Evolutionary conservation across 1,140 invertebrate species (phyloP), one percentile per base, ranked within the genome.

Genomic region (Xylocopa sonorina): DNA sequence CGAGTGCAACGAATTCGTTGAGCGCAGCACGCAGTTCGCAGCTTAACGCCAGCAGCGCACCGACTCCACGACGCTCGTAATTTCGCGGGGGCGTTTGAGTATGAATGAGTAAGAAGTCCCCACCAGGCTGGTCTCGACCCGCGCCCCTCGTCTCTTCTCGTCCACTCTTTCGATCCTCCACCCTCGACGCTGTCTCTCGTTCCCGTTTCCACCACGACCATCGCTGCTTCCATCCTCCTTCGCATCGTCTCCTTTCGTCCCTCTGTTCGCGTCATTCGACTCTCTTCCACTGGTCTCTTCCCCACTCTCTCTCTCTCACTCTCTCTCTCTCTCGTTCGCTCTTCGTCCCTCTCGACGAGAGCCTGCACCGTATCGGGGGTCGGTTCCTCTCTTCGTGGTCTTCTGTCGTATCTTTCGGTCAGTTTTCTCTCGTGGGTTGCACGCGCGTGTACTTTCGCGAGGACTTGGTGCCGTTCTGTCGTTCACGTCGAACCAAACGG

Each of bases 31-130:
- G 66, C 64, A 75, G 58, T 78, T 79, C 21, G 57, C n/a, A 82
- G 68, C 58, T 46, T 72, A 48, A 34, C 48, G 62, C 38, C 74
- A 87, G 29, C 58, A 53, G n/a, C 46, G 38, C n/a, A 58, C 55
- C 55, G 43, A 83, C 84, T 58, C 21, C 80, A 80, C 50, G 82
- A 75, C 80, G 57, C 41, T 74, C 58, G 78, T 63, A 84, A 84
- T 87, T 85, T 71, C 84, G 91, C 84, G 88, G 87, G 84, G 90
- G 91, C 90, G 90, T 89, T 78, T 73, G 83, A 86, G 76, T 85
- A 92, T 92, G 91, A 92, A 92, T 91, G 90, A 91, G 88, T 73
- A 82, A 88, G 81, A 80, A 85, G 85, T 88, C 89, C 83, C 88
- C 87, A 87, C 90, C 86, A 87, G 14, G 38, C 57, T 48, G 75